Percentiles rank a stretch among this genome's conserved stretches.
These are phyloP conservation scores for Caenorhabditis imperialis DNA, from an alignment of 2,888 invertebrate genomes.

Conservation along the genomic window DNA sequence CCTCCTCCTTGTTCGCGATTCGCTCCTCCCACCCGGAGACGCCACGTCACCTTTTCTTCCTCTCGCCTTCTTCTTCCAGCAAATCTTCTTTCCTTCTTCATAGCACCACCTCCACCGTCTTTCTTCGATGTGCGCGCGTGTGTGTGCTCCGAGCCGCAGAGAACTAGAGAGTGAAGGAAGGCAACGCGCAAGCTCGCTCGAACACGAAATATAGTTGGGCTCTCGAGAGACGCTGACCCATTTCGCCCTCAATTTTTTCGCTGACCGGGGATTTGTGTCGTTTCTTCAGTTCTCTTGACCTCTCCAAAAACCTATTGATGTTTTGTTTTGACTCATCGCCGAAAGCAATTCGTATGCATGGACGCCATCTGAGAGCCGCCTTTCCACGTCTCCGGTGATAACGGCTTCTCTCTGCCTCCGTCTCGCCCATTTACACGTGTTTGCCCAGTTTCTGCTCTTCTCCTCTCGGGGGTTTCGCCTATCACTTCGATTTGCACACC, in stretches of 20 bases:
- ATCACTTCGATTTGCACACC: slow-evolving; percentile 5
- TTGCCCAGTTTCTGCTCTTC: slow-evolving; percentile 13
- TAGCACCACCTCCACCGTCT: background rate
- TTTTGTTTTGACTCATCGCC: slow-evolving; percentile 5
- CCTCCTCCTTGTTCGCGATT: slow-evolving; percentile 16
- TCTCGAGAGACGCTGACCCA: slow-evolving; percentile 27
- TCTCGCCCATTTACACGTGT: slow-evolving; percentile 16
- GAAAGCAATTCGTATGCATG: slow-evolving; percentile 26
- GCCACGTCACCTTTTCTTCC: background rate
- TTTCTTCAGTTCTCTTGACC: slow-evolving; percentile 23
- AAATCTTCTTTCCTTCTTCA: background rate
- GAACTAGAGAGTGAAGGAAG: slow-evolving; percentile 16
- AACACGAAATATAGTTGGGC: slow-evolving; percentile 24
- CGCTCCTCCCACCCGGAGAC: slow-evolving; percentile 4
- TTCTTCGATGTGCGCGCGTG: slow-evolving; percentile 1
- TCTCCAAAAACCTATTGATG: slow-evolving; percentile 22
- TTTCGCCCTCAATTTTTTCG: slow-evolving; percentile 24
- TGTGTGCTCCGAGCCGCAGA: slow-evolving; percentile 12
- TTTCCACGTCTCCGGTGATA: too few relatives aligned
- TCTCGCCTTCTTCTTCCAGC: slow-evolving; percentile 1
- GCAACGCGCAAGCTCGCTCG: slow-evolving; percentile 15
- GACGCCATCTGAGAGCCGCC: background rate
- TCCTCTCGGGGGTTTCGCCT: background rate
- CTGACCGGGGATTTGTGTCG: slow-evolving; percentile 13
- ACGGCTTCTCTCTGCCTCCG: slow-evolving; percentile 9